Evolutionary conservation across 2,797 vertebrate genomes (phyloP).

Genomic region (Hoplostethus mediterraneus): DNA sequence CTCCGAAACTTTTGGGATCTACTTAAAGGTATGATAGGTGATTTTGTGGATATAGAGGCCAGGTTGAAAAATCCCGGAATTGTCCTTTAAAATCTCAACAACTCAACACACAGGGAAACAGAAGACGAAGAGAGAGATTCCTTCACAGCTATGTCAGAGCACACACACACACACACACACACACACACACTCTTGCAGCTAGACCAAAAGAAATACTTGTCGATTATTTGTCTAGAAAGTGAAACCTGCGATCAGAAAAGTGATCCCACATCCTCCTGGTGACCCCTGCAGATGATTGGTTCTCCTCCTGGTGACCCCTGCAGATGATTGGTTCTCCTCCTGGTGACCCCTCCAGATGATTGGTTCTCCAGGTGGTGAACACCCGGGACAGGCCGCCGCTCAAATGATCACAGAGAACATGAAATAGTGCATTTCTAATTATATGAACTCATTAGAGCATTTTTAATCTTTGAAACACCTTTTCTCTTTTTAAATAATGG

Average conservation of each 20-base stretch:
- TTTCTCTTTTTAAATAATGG: too few relatives aligned
- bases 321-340: not conserved
- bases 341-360: constrained; percentile 11
- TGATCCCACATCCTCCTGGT: constrained; percentile 15
- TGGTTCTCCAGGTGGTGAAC: not conserved
- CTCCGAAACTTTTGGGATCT: too few relatives aligned
- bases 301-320: constrained; percentile 16
- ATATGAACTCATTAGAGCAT: too few relatives aligned
- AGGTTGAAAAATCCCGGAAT: too few relatives aligned
- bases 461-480: too few relatives aligned
- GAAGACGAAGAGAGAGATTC: not conserved
- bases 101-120: constrained; percentile 24
- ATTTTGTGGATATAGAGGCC: too few relatives aligned
- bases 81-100: constrained; percentile 28
- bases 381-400: too few relatives aligned
- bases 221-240: constrained; percentile 55
- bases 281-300: constrained; percentile 7
- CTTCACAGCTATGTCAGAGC: not conserved
- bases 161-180: not conserved
- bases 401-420: too few relatives aligned
- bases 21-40: too few relatives aligned
- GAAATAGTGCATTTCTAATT: too few relatives aligned
- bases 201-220: not conserved
- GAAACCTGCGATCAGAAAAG: constrained; percentile 13
- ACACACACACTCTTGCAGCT: not conserved